Evolutionary conservation across 2,888 invertebrate species (phyloP).

Genomic region (Polylopha cassiicola): DNA sequence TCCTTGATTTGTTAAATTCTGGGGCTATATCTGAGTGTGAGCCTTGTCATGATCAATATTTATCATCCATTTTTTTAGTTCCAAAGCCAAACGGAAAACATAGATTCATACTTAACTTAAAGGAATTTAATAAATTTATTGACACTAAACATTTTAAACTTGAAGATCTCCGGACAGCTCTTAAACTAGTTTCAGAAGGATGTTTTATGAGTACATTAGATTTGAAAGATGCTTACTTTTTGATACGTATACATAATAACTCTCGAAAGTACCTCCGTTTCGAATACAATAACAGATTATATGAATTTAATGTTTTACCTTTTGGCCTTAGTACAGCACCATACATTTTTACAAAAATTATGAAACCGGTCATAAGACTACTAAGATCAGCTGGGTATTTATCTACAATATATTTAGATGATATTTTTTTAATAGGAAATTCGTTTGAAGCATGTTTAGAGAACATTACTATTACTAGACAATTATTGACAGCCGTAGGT

Average conservation of each 20-base stretch:
- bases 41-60: conserved; percentile 1
- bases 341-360: conserved; percentile 17
- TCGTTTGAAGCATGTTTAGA: conserved; percentile 5
- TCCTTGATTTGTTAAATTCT: no score
- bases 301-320: conserved; percentile 17
- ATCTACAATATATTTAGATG: conserved; percentile 25
- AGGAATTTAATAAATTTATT: conserved; percentile 6
- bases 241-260: conserved; percentile 7
- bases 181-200: background rate
- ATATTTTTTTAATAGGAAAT: conserved; percentile 11
- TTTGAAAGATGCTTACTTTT: conserved; percentile 14
- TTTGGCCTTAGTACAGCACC: conserved; percentile 15
- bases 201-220: conserved; percentile 3
- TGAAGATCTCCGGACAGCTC: conserved; percentile 8
- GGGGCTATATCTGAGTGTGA: background rate
- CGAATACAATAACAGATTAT: conserved; percentile 4
- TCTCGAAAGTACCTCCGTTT: conserved; percentile 15
- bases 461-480: conserved; percentile 2
- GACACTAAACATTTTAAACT: conserved; percentile 8
- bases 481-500: conserved; percentile 17
- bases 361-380: conserved; percentile 18
- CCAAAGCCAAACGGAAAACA: conserved; percentile 8
- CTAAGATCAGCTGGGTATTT: conserved; percentile 15
- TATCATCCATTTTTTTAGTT: conserved; percentile 4
- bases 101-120: conserved; percentile 10